phyloP scores from a whole-genome alignment of 2,888 invertebrate genomes.

The Drosophila suboccidentalis region DNA sequence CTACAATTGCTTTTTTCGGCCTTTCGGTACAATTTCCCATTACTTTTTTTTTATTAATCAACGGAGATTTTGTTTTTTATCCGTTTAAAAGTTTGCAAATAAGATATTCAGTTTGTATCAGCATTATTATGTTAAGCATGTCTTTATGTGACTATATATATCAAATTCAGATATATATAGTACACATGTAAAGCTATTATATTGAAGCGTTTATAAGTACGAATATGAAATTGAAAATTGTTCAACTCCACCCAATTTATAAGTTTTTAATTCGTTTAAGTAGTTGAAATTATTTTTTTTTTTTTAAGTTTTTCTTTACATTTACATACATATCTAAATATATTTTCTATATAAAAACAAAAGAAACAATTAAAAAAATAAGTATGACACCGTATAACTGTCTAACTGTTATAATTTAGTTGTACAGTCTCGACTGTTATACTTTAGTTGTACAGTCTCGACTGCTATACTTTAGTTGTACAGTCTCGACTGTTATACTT shows the following conservation, averaged over 20 bases:
- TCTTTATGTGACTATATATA: slow-evolving; percentile 27
- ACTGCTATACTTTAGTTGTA: slow-evolving; percentile 29
- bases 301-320: slow-evolving; percentile 12
- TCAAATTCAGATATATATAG: slow-evolving; percentile 17
- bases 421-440: slow-evolving; percentile 31
- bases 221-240: slow-evolving; percentile 47
- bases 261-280: slow-evolving; percentile 74
- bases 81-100: neutral
- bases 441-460: slow-evolving; percentile 7
- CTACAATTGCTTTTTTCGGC: slow-evolving; percentile 15
- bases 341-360: slow-evolving; percentile 17
- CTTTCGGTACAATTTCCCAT: slow-evolving; percentile 25
- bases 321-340: slow-evolving; percentile 17
- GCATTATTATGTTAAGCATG: slow-evolving; percentile 32
- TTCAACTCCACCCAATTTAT: slow-evolving; percentile 84
- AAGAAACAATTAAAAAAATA: slow-evolving; percentile 1
- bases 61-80: slow-evolving; percentile 23
- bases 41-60: slow-evolving; percentile 13
- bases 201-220: slow-evolving; percentile 30
- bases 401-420: slow-evolving; percentile 30
- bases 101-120: slow-evolving; percentile 50
- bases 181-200: slow-evolving; percentile 26
- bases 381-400: slow-evolving; percentile 12
- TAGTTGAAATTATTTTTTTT: slow-evolving; percentile 50
- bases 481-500: slow-evolving; percentile 30